Evolutionary conservation across 1,140 invertebrate species (phyloP), one percentile per base, ranked within the genome.

Genomic region (Lysiphlebus fabarum): DNA sequence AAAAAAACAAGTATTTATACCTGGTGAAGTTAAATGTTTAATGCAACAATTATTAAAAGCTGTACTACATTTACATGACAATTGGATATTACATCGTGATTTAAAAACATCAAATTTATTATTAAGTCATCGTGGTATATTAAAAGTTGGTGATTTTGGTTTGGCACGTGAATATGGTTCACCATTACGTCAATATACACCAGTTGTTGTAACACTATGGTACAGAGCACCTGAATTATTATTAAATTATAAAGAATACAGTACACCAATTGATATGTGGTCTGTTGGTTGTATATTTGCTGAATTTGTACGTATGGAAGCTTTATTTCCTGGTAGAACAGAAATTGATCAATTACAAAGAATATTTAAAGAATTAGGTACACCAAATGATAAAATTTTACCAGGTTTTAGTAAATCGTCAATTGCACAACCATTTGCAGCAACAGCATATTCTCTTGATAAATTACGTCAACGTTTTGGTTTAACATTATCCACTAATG

Each of bases 91-190:
- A 7, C 97, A 99, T 77, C 80, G 96, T 47, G 97, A 99, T 83
- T 83, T 99, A n/a, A 99, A 99, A 81, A 96, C 98, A 2, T 99
- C 96, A 1, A 99, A 99, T 83, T 81, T 99, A n/a, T 78, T 99
- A 7, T 81, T 99, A 5, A 97, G 93, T 66, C 96, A 99, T 77
- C 86, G 94, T 68, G 89, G 95, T 42, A 86, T 95, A 61, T 81
- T 96, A 1, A 91, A 91, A 85, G 93, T 98, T 38, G 96, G 95
- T 33, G 98, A 99, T 82, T 99, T 99, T 83, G 98, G 98, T 50
- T 81, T 99, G 65, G 97, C 97, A 0, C 81, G 97, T 60, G 97
- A 99, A 78, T 99, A 99, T 77, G 98, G 96, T 0, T 97, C 94
- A 2, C 97, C 98, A 0, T 79, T 99, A 5, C 96, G 96, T 68